Conservation (phyloP, 2,113 vertebrate genomes). For the Euleptes europaea region DNA sequence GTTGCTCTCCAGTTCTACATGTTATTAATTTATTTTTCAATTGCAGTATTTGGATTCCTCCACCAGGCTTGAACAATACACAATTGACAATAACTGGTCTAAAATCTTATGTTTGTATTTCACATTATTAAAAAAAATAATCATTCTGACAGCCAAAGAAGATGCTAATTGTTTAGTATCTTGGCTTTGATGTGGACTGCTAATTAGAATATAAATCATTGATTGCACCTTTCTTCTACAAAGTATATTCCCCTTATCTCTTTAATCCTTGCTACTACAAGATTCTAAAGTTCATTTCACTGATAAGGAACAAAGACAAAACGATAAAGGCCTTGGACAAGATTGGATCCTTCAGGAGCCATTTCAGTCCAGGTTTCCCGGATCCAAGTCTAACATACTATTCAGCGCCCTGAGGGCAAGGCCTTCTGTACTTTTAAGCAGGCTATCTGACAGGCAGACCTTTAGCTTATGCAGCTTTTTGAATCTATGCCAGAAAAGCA, state of each 20-base stretch:
- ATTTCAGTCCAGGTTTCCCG: neutral
- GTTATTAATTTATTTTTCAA: neutral
- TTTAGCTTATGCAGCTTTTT: neutral
- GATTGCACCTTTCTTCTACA: neutral
- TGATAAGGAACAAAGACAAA: neutral
- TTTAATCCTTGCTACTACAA: neutral
- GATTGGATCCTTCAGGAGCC: neutral
- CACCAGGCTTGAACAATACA: neutral
- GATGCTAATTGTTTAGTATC: neutral
- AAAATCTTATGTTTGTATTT: neutral
- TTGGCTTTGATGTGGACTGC: neutral
- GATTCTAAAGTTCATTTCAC: neutral
- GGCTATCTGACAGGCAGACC: neutral
- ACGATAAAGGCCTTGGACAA: neutral
- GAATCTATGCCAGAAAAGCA: neutral
- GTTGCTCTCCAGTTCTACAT: neutral
- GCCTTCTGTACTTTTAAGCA: neutral
- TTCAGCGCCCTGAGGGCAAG: neutral
- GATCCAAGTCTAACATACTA: neutral
- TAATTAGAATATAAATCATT: neutral
- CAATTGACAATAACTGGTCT: neutral
- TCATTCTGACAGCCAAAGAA: neutral
- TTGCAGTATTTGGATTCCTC: neutral
- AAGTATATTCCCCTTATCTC: neutral
- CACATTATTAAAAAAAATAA: neutral